Percentiles rank a stretch among this genome's conserved stretches.
Evolutionary conservation across 2,113 vertebrate genomes (phyloP).

Genomic region (human (Homo sapiens)): DNA sequence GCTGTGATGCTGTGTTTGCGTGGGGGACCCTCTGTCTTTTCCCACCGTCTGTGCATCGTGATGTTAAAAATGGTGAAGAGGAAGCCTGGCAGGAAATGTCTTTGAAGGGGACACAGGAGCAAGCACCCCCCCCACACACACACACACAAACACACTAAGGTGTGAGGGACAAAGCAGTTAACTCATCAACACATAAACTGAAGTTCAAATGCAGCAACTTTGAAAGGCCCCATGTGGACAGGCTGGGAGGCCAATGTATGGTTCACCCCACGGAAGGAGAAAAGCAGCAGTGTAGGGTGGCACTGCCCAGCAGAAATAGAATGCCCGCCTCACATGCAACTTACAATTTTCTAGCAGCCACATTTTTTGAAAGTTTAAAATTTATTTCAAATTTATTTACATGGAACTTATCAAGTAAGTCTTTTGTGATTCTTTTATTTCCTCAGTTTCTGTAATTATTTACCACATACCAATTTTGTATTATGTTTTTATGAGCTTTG

Average conservation of each 20-base stretch:
- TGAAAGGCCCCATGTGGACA: accelerated
- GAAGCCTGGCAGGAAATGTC: not conserved
- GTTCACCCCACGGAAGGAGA: accelerated
- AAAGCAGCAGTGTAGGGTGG: accelerated
- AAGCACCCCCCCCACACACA: not conserved
- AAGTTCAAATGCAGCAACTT: not conserved
- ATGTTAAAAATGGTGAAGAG: not conserved
- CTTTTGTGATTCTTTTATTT: not conserved
- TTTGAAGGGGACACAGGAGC: not conserved
- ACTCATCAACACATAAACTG: too few species aligned
- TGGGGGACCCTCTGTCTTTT: not conserved
- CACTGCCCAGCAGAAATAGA: not conserved
- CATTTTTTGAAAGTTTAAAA: not conserved
- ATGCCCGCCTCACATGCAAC: accelerated
- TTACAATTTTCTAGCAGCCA: not conserved
- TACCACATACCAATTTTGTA: not conserved
- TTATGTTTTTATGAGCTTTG: not conserved
- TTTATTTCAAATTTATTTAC: conserved; percentile 17
- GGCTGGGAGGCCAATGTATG: not conserved
- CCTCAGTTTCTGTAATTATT: conserved; percentile 28
- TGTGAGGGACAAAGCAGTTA: not conserved
- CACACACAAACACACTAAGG: not conserved
- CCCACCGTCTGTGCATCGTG: not conserved
- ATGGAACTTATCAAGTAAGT: not conserved
- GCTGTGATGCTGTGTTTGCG: not conserved